Base-by-base conservation (phyloP, 1,140 invertebrate species). In the Pissodes strobi region DNA sequence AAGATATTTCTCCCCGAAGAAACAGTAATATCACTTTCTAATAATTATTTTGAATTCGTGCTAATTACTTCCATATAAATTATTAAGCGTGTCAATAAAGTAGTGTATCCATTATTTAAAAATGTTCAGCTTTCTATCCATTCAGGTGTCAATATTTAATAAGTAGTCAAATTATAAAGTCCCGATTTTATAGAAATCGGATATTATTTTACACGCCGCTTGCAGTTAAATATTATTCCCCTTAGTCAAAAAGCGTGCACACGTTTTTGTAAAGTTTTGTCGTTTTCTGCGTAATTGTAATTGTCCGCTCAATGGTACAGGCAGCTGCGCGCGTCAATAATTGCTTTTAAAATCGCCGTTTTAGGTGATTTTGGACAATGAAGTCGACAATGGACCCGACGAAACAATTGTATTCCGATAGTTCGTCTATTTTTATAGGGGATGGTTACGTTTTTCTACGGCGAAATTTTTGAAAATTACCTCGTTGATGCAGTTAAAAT, bases 281-380 rank as follows among this genome's bases (percentile, higher is more conserved):
- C 8, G 13, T 57, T 57, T 57, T 57, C 38, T 43, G 21, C n/a
- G 18, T 41, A 43, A 57, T 57, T 55, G 52, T 55, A 34, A 27
- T 27, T 27, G 25, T 27, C 38, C 53, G 19, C 37, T 21, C 10
- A 57, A 57, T 41, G 13, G 37, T 43, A 39, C 10, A 13, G 38
- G 53, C 53, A 57, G 53, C 53, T 57, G 53, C 43, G 3, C 53
- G 53, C 53, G 41, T 22, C 53, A 57, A 18, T 57, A 57, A 57
- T 57, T 57, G 53, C 53, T 57, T 57, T 57, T 57, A 57, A 57
- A 57, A 57, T 57, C 18, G 53, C 13, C 53, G 30, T 57, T 57
- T 57, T 57, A 41, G 53, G 53, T 45, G 53, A 57, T 57, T 57
- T 45, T 41, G 53, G 15, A 57, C 53, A 57, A 57, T 57, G 53